Conservation (phyloP, 1,140 invertebrate genomes). For the Ctenoplectra terminalis region DNA sequence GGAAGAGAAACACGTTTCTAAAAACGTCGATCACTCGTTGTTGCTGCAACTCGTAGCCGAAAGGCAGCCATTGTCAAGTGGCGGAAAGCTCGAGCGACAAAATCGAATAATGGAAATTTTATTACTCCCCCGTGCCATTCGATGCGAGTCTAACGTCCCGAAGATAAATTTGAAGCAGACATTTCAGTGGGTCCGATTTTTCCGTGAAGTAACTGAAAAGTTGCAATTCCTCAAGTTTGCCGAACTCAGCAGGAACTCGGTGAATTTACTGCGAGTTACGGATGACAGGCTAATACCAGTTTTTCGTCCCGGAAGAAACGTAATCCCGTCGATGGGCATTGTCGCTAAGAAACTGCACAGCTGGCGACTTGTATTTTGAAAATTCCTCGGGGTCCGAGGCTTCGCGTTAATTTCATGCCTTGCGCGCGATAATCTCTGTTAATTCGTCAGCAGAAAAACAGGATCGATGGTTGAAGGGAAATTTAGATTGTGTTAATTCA, state of each 20-base stretch:
- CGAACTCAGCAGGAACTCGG: constrained; percentile 46
- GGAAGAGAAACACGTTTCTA: not conserved
- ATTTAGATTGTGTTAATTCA: too few relatives aligned
- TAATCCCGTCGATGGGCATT: constrained; percentile 44
- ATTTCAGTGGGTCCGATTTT: constrained; percentile 32
- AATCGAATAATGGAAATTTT: constrained; percentile 41
- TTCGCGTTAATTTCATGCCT: constrained; percentile 39
- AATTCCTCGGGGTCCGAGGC: constrained; percentile 1
- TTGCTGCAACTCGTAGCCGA: not conserved
- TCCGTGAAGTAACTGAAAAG: constrained; percentile 27
- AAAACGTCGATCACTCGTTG: not conserved
- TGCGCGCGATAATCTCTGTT: not conserved
- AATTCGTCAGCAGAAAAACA: not conserved
- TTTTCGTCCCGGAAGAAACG: constrained; percentile 27
- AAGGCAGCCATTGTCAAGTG: not conserved
- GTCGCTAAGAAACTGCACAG: constrained; percentile 40
- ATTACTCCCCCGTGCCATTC: constrained; percentile 12
- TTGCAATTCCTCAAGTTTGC: constrained; percentile 48
- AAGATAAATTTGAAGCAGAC: constrained; percentile 55
- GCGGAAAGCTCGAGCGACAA: not conserved
- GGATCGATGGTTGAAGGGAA: not conserved
- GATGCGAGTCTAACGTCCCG: constrained; percentile 13
- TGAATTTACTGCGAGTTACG: constrained; percentile 53
- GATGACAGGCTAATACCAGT: constrained; percentile 55
- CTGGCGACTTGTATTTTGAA: constrained; percentile 38